Evolutionary conservation across 2,888 invertebrate species (phyloP), one percentile per base, ranked within the genome.

Genomic region (Acanthacorydalis orientalis): DNA sequence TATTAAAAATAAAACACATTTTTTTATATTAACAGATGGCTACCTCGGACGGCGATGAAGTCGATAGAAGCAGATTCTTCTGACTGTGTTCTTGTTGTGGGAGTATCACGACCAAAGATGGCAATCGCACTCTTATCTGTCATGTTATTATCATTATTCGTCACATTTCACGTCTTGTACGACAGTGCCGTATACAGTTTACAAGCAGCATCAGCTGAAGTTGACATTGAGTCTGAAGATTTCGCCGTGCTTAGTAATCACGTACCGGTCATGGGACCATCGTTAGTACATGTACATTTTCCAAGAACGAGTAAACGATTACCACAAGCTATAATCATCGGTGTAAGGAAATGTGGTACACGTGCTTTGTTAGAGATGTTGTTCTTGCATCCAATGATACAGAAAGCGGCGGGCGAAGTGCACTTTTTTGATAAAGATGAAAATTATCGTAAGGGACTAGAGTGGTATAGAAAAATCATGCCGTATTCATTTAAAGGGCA

Each of bases 381-480:
- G 46, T 89, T 91, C 63, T 77, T 96, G 44, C 96, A 97, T 69
- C 88, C 88, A 11, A 80, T 83, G 70, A 84, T 93, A 49, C 89
- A 89, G 64, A 90, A 89, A 60, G 91, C 93, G 1, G 85, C 88
- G 12, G 87, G 90, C 16, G 96, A 97, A 68, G 87, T 93, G 34
- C 96, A 97, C 67, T 97, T 93, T 70, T 97, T 98, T 67, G 95
- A 97, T 68, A 77, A 91, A 47, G 88, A 89, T 60, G 89, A 89
- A 58, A 92, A 92, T 64, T 97, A 93, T 65, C 77, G 80, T 47
- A 76, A 81, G 53, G 97, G 97, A 0, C 71, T 93, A 50, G 91
- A 95, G 51, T 97, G 96, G 96, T 97, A 97, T 67, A 71, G 87
- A 50, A 80, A 80, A 61, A 87, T 89, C 64, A 95, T 96, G 93